Evolutionary conservation across 2,888 invertebrate genomes (phyloP).

Genomic region (Frankliniella fusca): DNA sequence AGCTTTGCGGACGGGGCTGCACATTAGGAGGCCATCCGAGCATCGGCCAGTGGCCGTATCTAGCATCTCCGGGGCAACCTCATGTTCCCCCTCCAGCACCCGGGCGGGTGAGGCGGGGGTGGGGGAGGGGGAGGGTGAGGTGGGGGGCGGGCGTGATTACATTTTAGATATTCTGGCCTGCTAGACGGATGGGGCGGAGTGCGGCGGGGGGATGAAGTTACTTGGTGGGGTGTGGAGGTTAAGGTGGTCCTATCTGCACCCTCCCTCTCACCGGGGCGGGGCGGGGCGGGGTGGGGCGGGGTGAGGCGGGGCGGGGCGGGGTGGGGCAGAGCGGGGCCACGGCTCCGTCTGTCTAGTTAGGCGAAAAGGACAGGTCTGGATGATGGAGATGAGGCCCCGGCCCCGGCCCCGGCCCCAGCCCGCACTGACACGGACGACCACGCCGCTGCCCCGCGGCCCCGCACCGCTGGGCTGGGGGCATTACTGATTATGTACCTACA

Average conservation of each 20-base stretch:
- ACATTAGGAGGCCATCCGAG: too few relatives aligned
- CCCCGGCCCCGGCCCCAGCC: neutral
- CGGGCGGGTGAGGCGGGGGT: neutral
- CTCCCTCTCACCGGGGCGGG: slow-evolving; percentile 43
- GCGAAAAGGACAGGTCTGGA: slow-evolving; percentile 3
- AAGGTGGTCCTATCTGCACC: slow-evolving; percentile 46
- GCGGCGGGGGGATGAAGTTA: slow-evolving; percentile 37
- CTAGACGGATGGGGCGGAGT: slow-evolving; percentile 36
- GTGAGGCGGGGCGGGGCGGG: too few relatives aligned
- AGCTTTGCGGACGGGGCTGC: too few relatives aligned
- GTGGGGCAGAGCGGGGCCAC: too few relatives aligned
- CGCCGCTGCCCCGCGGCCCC: slow-evolving; percentile 21
- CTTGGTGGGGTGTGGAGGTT: slow-evolving; percentile 44
- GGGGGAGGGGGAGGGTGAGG: neutral
- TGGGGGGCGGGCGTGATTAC: slow-evolving; percentile 13
- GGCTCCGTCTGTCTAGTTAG: slow-evolving; percentile 5
- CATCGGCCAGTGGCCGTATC: too few relatives aligned
- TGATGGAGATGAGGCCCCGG: slow-evolving; percentile 36
- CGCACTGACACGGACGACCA: neutral
- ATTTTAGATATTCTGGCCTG: slow-evolving; percentile 18
- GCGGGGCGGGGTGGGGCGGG: too few relatives aligned
- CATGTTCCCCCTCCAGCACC: too few relatives aligned
- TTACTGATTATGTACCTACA: slow-evolving; percentile 9
- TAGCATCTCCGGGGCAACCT: too few relatives aligned
- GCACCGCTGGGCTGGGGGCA: neutral